phyloP scores from a whole-genome alignment of 2,797 vertebrate species.

The Gallinago stenura region DNA sequence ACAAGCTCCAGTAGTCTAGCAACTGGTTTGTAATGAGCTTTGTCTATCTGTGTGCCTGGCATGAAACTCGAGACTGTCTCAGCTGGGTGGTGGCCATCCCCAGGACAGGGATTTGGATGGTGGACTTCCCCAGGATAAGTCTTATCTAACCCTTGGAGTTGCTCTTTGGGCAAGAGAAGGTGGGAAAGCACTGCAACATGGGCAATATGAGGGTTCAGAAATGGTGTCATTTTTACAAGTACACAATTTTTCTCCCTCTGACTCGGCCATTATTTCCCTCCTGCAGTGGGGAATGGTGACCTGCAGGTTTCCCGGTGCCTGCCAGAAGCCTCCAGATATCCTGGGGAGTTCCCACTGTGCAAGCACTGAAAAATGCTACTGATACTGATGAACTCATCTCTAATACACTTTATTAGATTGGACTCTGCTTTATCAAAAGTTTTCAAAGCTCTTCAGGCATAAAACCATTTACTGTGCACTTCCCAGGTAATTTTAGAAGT shows the following conservation, averaged over 20 bases:
- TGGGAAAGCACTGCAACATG: neutral
- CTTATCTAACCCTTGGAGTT: neutral
- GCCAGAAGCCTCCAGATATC: neutral
- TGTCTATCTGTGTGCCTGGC: neutral
- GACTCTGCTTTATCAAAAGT: slow-evolving; percentile 42
- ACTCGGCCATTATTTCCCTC: accelerated
- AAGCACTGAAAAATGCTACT: neutral
- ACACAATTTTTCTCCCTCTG: neutral
- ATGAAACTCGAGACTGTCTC: accelerated
- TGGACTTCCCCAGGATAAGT: neutral
- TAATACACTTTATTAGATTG: neutral
- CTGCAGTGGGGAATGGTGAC: neutral
- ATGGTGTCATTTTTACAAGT: neutral
- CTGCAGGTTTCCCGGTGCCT: neutral
- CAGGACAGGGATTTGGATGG: neutral
- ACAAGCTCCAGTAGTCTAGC: accelerated
- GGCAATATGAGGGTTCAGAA: neutral
- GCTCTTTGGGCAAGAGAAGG: neutral
- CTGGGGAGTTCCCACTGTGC: neutral
- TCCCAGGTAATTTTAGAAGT: slow-evolving; percentile 47
- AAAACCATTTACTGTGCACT: slow-evolving; percentile 19
- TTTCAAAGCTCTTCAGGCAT: slow-evolving; percentile 33
- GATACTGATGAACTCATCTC: neutral
- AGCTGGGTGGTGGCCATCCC: neutral
- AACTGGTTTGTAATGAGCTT: neutral